These are phyloP conservation scores for Neria commutata DNA, from an alignment of 2,888 invertebrate genomes.

Conservation along the genomic window DNA sequence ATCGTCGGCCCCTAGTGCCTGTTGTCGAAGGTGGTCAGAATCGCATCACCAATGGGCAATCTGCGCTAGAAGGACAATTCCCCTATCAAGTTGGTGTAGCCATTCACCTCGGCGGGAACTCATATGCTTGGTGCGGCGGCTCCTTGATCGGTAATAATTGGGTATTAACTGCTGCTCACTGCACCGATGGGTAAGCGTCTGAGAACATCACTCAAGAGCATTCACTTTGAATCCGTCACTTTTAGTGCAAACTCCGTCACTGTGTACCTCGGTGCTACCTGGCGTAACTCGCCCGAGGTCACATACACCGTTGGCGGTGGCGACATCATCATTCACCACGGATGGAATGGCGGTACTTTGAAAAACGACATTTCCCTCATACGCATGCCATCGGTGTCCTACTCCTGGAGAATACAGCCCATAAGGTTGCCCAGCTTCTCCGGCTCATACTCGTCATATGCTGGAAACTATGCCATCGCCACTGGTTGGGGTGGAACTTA, in stretches of 20 bases:
- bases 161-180: conserved; percentile 38
- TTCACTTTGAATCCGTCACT: not conserved
- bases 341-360: conserved; percentile 25
- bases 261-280: conserved; percentile 34
- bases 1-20: not conserved
- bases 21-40: conserved; percentile 4
- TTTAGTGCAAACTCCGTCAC: conserved; percentile 28
- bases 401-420: conserved; percentile 9
- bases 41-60: conserved; percentile 26
- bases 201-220: not conserved
- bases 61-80: conserved; percentile 25
- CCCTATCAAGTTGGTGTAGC: conserved; percentile 37
- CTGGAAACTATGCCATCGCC: conserved; percentile 25
- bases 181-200: conserved; percentile 30
- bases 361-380: conserved; percentile 36
- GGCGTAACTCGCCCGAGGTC: conserved; percentile 17
- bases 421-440: conserved; percentile 23
- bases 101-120: conserved; percentile 15
- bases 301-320: not conserved
- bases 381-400: conserved; percentile 2
- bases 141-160: conserved; percentile 29
- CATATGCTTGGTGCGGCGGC: conserved; percentile 35
- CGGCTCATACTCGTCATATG: conserved; percentile 13
- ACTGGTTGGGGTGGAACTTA: conserved; percentile 40
- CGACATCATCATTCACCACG: conserved; percentile 46